Evolutionary conservation across 2,113 vertebrate species (phyloP).

Genomic region (Callionymus lyra): DNA sequence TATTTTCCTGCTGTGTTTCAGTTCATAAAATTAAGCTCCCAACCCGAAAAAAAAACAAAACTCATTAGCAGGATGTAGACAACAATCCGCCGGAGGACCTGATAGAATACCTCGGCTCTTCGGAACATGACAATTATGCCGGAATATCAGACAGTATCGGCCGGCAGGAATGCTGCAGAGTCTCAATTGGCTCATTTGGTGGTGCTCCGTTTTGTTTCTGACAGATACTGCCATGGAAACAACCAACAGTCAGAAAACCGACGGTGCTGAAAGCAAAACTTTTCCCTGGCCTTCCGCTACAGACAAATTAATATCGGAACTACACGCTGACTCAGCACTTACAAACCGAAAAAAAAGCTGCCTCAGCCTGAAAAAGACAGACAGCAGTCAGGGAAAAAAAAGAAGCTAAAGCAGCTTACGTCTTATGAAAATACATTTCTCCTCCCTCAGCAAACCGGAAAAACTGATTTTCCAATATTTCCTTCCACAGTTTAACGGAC

Average conservation of each 20-base stretch:
- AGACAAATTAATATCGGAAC: constrained; percentile 14
- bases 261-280: constrained; percentile 6
- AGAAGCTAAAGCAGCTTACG: not conserved
- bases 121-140: too few species aligned
- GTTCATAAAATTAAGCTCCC: too few species aligned
- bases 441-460: not conserved
- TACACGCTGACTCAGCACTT: constrained; percentile 30
- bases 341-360: constrained; percentile 16
- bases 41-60: too few species aligned
- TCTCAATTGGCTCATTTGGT: not conserved
- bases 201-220: not conserved
- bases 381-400: constrained; percentile 22
- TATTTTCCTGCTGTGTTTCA: too few species aligned
- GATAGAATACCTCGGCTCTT: too few species aligned
- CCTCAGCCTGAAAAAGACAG: constrained; percentile 18
- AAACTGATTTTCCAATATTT: constrained; percentile 4
- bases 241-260: constrained; percentile 1
- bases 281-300: constrained; percentile 3
- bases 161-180: not conserved
- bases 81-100: too few species aligned
- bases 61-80: too few species aligned
- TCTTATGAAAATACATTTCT: constrained; percentile 5
- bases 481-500: constrained; percentile 10
- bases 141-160: too few species aligned
- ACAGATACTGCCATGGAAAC: not conserved